Percentiles rank a stretch among this genome's conserved stretches.
Conservation (phyloP, 30 jellyfish, hydroid and myxozoan species). For the Clytia hemisphaerica region DNA sequence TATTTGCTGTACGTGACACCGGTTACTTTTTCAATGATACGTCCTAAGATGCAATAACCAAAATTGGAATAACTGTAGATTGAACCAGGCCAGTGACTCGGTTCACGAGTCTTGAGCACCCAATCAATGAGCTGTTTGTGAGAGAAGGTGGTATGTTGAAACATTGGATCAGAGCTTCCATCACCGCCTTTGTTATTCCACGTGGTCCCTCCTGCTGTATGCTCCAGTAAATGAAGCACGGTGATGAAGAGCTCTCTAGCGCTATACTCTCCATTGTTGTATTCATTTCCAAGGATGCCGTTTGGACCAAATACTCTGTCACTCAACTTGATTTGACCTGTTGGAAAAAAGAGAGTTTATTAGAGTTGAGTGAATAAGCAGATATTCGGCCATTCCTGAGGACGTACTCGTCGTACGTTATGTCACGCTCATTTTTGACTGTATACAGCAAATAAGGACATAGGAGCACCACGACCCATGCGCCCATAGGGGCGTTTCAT, state of each 20-base stretch:
- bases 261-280: not conserved
- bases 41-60: not conserved
- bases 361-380: no score
- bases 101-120: not conserved
- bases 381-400: no score
- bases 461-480: no score
- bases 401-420: no score
- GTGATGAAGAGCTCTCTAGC: not conserved
- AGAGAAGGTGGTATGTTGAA: not conserved
- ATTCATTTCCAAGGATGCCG: not conserved
- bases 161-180: not conserved
- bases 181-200: not conserved
- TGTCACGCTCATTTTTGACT: no score
- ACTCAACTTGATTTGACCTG: not conserved
- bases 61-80: not conserved
- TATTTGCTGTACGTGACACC: not conserved
- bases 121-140: not conserved
- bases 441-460: no score
- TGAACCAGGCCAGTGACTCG: conserved; percentile 11
- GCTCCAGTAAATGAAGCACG: conserved; percentile 4
- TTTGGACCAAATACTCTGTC: not conserved
- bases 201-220: conserved; percentile 4
- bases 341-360: no score
- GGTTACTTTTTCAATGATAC: not conserved
- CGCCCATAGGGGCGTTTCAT: no score